Conservation (phyloP, 37 sponge, comb jelly and placozoan genomes). For the Lycopodina hypogea region DNA sequence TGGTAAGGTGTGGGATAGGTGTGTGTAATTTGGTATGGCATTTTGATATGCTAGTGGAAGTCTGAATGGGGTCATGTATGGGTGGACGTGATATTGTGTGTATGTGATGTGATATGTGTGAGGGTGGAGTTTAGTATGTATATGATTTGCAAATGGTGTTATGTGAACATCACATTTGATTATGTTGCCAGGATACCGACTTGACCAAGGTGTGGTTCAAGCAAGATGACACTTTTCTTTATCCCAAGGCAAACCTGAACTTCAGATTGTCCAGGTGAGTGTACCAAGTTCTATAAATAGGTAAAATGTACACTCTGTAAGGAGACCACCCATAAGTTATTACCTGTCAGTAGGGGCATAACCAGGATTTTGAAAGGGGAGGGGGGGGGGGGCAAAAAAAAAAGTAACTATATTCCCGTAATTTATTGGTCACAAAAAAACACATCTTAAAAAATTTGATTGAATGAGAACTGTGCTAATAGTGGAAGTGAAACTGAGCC, state of each 20-base stretch:
- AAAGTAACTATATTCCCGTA: no score
- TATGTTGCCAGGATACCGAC: conserved; percentile 24
- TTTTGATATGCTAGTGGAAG: not conserved
- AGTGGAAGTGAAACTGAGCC: no score
- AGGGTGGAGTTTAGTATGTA: not conserved
- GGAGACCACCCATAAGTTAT: no score
- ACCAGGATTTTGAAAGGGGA: no score
- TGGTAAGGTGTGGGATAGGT: no score
- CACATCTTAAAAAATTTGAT: no score
- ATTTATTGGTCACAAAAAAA: no score
- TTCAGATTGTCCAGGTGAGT: conserved; percentile 40
- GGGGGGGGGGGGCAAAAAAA: no score
- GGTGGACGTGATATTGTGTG: not conserved
- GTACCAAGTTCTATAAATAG: not conserved
- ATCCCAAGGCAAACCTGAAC: conserved; percentile 53
- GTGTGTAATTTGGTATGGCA: no score
- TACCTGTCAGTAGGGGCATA: no score
- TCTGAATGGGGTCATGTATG: not conserved
- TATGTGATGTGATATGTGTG: not conserved
- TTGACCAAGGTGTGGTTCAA: conserved; percentile 65
- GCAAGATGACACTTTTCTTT: conserved; percentile 57
- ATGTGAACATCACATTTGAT: conserved; percentile 1
- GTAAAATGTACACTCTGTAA: no score
- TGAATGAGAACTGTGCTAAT: no score
- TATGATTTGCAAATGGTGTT: not conserved